Percentiles rank a stretch among this genome's conserved stretches.
Evolutionary conservation across 1,140 invertebrate genomes (phyloP).

Genomic region (Macrobrachium nipponense): DNA sequence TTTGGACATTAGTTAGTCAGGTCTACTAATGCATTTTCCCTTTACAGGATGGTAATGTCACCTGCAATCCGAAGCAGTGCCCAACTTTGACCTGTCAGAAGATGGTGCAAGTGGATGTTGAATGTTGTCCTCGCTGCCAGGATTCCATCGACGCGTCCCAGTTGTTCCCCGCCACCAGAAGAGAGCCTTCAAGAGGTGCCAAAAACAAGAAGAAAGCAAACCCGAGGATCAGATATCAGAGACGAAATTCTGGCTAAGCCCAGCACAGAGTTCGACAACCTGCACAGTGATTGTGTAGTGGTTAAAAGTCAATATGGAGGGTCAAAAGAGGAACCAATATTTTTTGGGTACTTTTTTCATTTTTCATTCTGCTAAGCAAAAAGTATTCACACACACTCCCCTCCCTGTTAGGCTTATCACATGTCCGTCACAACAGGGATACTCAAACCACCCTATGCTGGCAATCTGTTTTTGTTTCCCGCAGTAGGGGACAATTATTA

Average conservation of each 20-base stretch:
- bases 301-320: slow-evolving; percentile 19
- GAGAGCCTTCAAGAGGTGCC: not conserved
- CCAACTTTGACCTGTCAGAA: slow-evolving; percentile 69
- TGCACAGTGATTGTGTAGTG: slow-evolving; percentile 1
- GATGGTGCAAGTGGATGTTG: slow-evolving; percentile 53
- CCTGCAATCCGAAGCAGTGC: slow-evolving; percentile 83
- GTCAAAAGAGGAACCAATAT: slow-evolving; percentile 6
- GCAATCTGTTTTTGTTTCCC: too few relatives aligned
- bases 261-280: not conserved
- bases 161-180: not conserved
- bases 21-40: not conserved
- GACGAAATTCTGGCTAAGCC: slow-evolving; percentile 12
- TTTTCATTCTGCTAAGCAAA: not conserved
- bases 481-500: too few relatives aligned
- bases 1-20: too few relatives aligned
- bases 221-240: not conserved
- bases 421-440: not conserved
- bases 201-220: not conserved
- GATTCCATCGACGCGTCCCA: slow-evolving; percentile 14
- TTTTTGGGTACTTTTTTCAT: slow-evolving; percentile 3
- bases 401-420: slow-evolving; percentile 19
- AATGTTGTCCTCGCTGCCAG: slow-evolving; percentile 64
- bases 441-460: too few relatives aligned
- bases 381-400: slow-evolving; percentile 8
- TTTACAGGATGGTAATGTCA: slow-evolving; percentile 81